Base-by-base conservation (phyloP, 2,113 vertebrate species). In the Haliaeetus leucogaster region DNA sequence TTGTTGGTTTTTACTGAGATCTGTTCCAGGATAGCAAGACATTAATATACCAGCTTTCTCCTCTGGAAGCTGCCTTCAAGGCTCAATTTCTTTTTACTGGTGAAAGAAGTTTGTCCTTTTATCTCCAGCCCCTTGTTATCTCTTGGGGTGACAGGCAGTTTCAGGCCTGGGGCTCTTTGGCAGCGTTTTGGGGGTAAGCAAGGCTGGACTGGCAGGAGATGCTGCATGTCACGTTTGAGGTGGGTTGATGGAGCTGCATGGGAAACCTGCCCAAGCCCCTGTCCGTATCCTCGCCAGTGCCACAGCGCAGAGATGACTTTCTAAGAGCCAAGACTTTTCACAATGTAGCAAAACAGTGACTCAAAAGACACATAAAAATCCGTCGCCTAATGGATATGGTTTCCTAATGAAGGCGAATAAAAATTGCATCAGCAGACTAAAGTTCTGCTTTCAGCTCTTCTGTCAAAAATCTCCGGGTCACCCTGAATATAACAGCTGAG, bases 1-100 rank as follows among this genome's bases (percentile, higher is more conserved):
- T 94, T 93, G 80, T 80, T 82, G 90, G 25, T 56, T 94, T 94
- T 95, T 73, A 89, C 74, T 83, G 91, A 97, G 87, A 91, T 96
- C 71, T 95, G 48, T 91, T 94, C 42, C 88, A 91, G 95, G 53
- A 91, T 90, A 94, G 83, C 67, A 90, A 84, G 88, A 88, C 58
- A 67, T 97, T 89, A 95, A 82, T 93, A 91, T 56, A 67, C 40
- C 43, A 76, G 71, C 71, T 82, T 95, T 95, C 68, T 88, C 48
- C 63, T 88, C 74, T 70, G 61, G 59, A 97, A 95, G 65, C 48
- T 67, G 72, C 85, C 81, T 95, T 89, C 32, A 16, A 94, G 71
- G 65, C 55, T 82, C 2, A 5, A 43, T 88, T 83, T 88, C 32
- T 68, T 82, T 56, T 32, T 19, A 20, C 43, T 63, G 8, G 66